Percentiles rank a stretch among this genome's conserved stretches.
phyloP scores from a whole-genome alignment of 2,113 vertebrate species.

The Amphiprion percula region DNA sequence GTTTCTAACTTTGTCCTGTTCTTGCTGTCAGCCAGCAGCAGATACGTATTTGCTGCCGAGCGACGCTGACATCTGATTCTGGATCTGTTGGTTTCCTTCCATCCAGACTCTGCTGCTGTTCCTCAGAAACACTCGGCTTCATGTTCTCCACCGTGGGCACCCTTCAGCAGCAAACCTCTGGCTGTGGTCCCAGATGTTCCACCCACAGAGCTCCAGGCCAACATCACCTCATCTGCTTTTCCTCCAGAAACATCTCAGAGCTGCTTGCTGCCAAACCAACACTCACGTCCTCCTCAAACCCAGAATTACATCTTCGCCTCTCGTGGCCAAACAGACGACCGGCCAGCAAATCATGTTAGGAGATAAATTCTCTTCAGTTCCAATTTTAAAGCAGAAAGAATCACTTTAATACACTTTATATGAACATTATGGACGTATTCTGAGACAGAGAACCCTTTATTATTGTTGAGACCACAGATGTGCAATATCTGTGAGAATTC shows the following conservation, averaged over 20 bases:
- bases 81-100: too few relatives aligned
- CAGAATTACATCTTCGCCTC: not conserved
- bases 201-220: slow-evolving; percentile 27
- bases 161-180: not conserved
- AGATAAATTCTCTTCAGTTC: not conserved
- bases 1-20: too few relatives aligned
- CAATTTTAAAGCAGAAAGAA: not conserved
- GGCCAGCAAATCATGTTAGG: not conserved
- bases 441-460: too few relatives aligned
- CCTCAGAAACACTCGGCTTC: too few relatives aligned
- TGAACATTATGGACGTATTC: too few relatives aligned
- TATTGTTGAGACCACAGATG: too few relatives aligned
- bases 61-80: too few relatives aligned
- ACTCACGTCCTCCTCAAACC: not conserved
- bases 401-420: not conserved
- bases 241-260: slow-evolving; percentile 8
- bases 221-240: slow-evolving; percentile 32
- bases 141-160: not conserved
- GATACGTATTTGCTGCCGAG: too few relatives aligned
- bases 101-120: too few relatives aligned
- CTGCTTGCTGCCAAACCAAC: not conserved
- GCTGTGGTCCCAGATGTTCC: not conserved
- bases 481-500: too few relatives aligned
- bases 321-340: not conserved
- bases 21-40: too few relatives aligned